Evolutionary conservation across 2,113 vertebrate species (phyloP).

Genomic region (Varanus komodoensis): DNA sequence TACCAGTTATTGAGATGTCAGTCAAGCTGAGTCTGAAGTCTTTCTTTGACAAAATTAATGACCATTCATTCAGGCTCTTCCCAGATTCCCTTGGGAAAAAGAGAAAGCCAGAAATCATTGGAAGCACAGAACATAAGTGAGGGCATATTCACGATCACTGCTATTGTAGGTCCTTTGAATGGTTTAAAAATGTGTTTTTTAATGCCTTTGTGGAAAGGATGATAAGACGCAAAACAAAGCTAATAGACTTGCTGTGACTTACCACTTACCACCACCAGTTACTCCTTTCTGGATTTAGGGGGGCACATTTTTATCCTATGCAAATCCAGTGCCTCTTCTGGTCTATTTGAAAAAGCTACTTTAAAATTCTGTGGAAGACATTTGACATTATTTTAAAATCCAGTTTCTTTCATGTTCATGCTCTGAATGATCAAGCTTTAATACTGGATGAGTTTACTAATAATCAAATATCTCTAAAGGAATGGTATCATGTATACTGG

Average conservation of each 20-base stretch:
- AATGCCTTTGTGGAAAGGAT: not conserved
- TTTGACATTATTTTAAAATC: conserved; percentile 6
- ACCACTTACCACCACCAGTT: not conserved
- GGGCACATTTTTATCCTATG: not conserved
- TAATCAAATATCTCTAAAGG: conserved; percentile 8
- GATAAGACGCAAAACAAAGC: not conserved
- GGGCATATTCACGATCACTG: not conserved
- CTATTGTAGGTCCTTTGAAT: not conserved
- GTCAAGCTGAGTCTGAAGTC: not conserved
- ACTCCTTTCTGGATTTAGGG: not conserved
- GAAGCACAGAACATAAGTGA: too few relatives aligned
- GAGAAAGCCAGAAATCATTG: not conserved
- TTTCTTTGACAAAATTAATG: not conserved
- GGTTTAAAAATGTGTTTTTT: not conserved
- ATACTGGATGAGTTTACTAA: conserved; percentile 8
- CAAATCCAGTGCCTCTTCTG: not conserved
- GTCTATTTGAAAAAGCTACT: not conserved
- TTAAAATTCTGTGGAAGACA: not conserved
- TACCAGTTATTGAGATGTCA: not conserved
- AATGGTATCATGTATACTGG: not conserved
- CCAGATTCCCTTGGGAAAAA: too few relatives aligned
- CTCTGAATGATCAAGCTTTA: conserved; percentile 16
- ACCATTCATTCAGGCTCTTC: not conserved
- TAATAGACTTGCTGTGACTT: not conserved
- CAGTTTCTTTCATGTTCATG: conserved; percentile 9